Percentiles rank a stretch among this genome's conserved stretches.
phyloP scores from a whole-genome alignment of 1,140 invertebrate genomes.

The Drosophila sucinea region DNA sequence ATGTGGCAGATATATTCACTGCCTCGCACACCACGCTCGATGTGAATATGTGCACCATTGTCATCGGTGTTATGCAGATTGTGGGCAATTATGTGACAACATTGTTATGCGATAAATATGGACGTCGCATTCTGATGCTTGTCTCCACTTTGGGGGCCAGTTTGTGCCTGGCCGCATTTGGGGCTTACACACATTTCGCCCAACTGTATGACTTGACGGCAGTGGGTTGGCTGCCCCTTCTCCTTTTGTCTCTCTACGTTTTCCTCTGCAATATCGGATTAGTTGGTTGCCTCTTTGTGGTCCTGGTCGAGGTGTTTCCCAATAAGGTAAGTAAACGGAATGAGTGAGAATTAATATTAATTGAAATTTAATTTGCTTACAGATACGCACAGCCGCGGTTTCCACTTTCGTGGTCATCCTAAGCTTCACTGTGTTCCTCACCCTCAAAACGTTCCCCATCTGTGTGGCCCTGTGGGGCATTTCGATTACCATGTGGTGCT shows the following conservation, averaged over 20 bases:
- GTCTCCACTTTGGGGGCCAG: constrained; percentile 46
- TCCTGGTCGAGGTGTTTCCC: constrained; percentile 70
- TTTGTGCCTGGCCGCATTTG: constrained; percentile 50
- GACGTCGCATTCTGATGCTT: constrained; percentile 54
- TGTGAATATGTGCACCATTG: constrained; percentile 84
- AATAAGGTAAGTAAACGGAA: constrained; percentile 40
- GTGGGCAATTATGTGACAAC: constrained; percentile 66
- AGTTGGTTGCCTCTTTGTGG: constrained; percentile 68
- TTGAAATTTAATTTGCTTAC: not conserved
- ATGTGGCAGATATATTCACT: constrained; percentile 85
- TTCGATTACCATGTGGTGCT: constrained; percentile 55
- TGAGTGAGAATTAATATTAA: not conserved
- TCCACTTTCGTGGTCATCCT: constrained; percentile 57
- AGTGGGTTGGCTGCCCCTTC: constrained; percentile 66
- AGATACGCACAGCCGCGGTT: constrained; percentile 63
- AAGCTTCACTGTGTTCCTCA: constrained; percentile 54
- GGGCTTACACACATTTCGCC: constrained; percentile 42
- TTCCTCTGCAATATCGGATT: constrained; percentile 68
- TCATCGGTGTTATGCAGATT: constrained; percentile 84
- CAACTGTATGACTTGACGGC: constrained; percentile 18
- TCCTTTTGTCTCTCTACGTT: constrained; percentile 57
- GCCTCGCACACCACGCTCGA: constrained; percentile 85
- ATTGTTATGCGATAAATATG: constrained; percentile 61
- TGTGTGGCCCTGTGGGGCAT: constrained; percentile 54
- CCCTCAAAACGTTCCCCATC: constrained; percentile 69